These are phyloP conservation scores for Astreopora myriophthalma DNA, from an alignment of 64 coral and sea anemone genomes.

Conservation along the genomic window DNA sequence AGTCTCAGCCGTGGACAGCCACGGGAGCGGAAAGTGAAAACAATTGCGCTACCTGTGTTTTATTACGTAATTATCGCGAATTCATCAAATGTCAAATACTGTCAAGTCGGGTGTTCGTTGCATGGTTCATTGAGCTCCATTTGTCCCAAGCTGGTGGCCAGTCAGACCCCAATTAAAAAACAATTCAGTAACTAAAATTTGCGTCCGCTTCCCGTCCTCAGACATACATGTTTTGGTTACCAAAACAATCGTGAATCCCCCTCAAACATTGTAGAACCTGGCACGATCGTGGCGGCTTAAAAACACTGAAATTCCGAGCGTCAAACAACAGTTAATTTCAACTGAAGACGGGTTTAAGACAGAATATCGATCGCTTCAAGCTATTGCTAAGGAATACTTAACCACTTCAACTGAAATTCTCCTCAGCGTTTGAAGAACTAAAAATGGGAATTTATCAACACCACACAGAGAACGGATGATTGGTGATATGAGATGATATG, in stretches of 20 bases:
- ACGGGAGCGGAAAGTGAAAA: not conserved
- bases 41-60: not conserved
- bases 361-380: not conserved
- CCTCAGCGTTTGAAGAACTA: not conserved
- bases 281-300: not conserved
- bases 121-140: constrained; percentile 40
- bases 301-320: too few species aligned
- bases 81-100: not conserved
- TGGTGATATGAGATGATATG: not conserved
- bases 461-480: constrained; percentile 1
- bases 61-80: not conserved
- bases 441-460: not conserved
- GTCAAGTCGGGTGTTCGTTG: not conserved
- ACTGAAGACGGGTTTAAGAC: not conserved
- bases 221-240: not conserved
- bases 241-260: not conserved
- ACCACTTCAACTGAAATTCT: not conserved
- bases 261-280: not conserved
- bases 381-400: not conserved
- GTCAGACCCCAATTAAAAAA: not conserved
- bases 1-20: not conserved
- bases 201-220: not conserved
- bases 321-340: not conserved
- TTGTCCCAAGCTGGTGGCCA: constrained; percentile 3
- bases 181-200: not conserved